Base-by-base conservation (phyloP, 2,888 invertebrate genomes). In the Cremastinae sp. region DNA sequence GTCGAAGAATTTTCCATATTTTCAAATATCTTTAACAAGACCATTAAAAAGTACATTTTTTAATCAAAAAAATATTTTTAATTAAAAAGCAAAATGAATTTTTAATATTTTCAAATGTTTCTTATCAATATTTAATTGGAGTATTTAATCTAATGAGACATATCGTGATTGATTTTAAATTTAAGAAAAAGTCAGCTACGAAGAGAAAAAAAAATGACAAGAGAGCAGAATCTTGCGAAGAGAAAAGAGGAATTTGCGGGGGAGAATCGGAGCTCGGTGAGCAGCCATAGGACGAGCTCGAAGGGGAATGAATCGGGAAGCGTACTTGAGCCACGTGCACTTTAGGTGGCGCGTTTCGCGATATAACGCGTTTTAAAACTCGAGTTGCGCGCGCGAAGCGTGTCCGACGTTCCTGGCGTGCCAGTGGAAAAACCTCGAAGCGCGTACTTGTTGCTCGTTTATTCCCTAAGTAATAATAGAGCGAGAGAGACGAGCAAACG, bases 271-370 rank as follows among this genome's bases (percentile, higher is more conserved):
- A 73, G 58, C 68, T 53, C 12, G n/a, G n/a, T 56, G 62, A 62
- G 71, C 58, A 64, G 41, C 53, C 59, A 37, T 51, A 68, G 59
- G 65, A 74, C 71, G 71, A 74, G 53, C 72, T 65, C 70, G 74
- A n/a, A 66, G 65, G 72, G 76, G 76, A 70, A 68, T 61, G 69
- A 76, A 74, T 71, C 59, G 64, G 66, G 69, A 68, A 62, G 51
- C 65, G 71, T 76, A 80, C 79, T 80, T 80, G 79, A 78, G 83
- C 83, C 85, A 85, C 85, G 85, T 85, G 85, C 83, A 82, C 80
- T n/a, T 78, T 78, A 61, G 58, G 22, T 59, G 56, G 75, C 64
- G 49, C 59, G 74, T 62, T 53, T 62, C 28, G 22, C 59, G 53
- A 22, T 58, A 71, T 28, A 64, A 43, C 59, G 28, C 14, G 14